phyloP scores from a whole-genome alignment of 2,797 vertebrate species.

The Darevskia nairensis region DNA sequence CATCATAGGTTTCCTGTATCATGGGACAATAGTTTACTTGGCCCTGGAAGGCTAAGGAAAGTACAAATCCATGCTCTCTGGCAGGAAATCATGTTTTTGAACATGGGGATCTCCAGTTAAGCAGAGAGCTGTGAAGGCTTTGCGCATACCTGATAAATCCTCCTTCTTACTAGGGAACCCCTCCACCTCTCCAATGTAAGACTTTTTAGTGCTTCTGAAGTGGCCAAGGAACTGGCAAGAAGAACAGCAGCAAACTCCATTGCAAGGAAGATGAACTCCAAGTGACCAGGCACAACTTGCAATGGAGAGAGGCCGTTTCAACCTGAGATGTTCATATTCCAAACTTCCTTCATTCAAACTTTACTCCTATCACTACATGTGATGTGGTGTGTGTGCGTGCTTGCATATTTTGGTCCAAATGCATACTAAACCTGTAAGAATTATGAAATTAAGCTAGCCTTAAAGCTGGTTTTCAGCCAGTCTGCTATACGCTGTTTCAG shows the following conservation, averaged over 20 bases:
- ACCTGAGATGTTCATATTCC: background rate
- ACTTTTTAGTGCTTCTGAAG: no score
- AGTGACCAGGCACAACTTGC: background rate
- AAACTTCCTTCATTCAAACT: background rate
- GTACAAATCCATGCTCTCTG: background rate
- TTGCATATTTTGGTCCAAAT: background rate
- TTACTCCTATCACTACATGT: background rate
- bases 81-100: background rate
- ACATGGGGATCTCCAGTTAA: no score
- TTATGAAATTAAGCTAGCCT: background rate
- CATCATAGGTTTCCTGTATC: background rate
- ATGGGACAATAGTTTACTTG: background rate
- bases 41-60: background rate
- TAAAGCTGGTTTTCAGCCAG: background rate
- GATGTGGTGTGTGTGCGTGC: no score
- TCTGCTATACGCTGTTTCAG: no score
- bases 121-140: no score
- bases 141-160: no score
- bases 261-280: background rate
- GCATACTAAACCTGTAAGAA: background rate
- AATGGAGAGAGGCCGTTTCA: background rate
- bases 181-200: no score
- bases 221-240: no score
- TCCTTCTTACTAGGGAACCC: no score
- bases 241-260: no score